These are phyloP conservation scores for Cyclophora albipunctata DNA, from an alignment of 2,888 invertebrate species.

Conservation along the genomic window DNA sequence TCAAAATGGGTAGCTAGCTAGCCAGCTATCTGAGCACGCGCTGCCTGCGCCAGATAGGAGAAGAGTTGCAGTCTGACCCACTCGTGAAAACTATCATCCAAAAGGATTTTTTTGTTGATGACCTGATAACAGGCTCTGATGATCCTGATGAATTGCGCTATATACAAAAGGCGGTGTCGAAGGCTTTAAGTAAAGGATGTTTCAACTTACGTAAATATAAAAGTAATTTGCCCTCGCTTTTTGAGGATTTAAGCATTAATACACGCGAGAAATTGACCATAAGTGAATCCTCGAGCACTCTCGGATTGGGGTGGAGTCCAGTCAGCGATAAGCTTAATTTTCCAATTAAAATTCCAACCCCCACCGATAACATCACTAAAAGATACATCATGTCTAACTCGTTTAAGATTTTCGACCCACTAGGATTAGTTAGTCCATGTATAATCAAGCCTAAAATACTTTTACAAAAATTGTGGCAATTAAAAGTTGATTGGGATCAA, in stretches of 20 bases:
- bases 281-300: constrained; percentile 19
- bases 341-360: neutral
- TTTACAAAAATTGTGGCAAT: constrained; percentile 6
- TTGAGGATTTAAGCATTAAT: neutral
- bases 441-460: constrained; percentile 5
- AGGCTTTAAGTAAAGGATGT: constrained; percentile 5
- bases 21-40: constrained; percentile 18
- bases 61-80: constrained; percentile 8
- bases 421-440: constrained; percentile 3
- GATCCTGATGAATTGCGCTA: constrained; percentile 3
- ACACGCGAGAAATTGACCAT: constrained; percentile 8
- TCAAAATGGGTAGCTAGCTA: no score
- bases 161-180: constrained; percentile 8
- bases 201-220: constrained; percentile 17
- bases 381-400: neutral
- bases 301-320: constrained; percentile 20
- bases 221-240: constrained; percentile 8
- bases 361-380: neutral
- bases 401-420: constrained; percentile 1
- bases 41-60: constrained; percentile 14
- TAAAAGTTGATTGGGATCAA: constrained; percentile 5
- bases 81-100: constrained; percentile 16
- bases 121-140: constrained; percentile 16
- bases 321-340: constrained; percentile 5
- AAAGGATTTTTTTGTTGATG: constrained; percentile 22